Base-by-base conservation (phyloP, 2,113 vertebrate genomes). In the Tachycineta bicolor region DNA sequence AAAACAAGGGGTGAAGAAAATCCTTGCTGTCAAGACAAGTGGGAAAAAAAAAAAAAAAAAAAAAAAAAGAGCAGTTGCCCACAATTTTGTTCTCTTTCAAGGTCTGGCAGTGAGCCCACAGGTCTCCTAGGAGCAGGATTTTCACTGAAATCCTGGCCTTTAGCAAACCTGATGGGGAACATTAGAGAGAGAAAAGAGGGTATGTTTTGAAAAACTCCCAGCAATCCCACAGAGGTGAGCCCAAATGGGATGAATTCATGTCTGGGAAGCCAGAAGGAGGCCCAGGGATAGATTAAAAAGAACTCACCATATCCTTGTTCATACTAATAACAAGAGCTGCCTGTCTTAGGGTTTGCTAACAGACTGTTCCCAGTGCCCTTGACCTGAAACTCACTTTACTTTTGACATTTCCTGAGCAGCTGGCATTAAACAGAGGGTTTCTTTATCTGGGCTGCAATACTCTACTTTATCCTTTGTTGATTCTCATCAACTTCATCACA, bases 381-480 rank as follows among this genome's bases (percentile, higher is more conserved):
- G 92, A 96, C 93, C 96, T 94, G 92, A 97, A 95, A 90, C 83
- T 94, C 92, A 79, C 95, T 96, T 94, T 94, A 81, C 89, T 96
- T 95, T 90, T 95, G 90, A 95, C 96, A 96, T 96, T 97, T 97
- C 86, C 92, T 92, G 73, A 97, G 95, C 88, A 94, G 96, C 73
- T 95, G 93, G 96, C 94, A 97, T 97, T 96, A 97, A 97, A 96
- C 96, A 96, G 92, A 92, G 67, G 56, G 76, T 83, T 96, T 96
- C 86, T 95, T 95, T 89, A 94, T 89, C 87, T 95, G 84, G 65
- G 58, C 87, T 93, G 83, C 15, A 20, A 92, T 93, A 60, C 83
- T 92, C 79, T 70, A 49, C 91, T 93, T 93, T 97, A 96, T 93
- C 96, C 95, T 96, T 94, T 96, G 90, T 97, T 92, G 95, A 92